Conservation (phyloP, 1,140 invertebrate species). For the Lepidurus couesii region DNA sequence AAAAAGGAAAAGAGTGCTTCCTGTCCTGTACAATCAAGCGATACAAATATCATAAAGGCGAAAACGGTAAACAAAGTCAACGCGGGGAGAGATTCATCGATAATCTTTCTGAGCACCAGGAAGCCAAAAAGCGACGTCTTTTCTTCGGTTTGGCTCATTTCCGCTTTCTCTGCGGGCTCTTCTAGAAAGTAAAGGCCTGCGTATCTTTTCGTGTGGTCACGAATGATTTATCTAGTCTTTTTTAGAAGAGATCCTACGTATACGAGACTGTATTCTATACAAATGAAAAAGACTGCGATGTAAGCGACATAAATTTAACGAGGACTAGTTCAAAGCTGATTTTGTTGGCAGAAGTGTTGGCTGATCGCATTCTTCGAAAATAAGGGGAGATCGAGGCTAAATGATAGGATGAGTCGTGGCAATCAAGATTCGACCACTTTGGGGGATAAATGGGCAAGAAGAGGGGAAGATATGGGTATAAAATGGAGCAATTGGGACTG, state of each 20-base stretch:
- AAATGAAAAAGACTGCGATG: too few relatives aligned
- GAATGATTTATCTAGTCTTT: background rate
- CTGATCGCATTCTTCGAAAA: too few relatives aligned
- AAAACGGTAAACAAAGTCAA: background rate
- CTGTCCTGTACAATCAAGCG: background rate
- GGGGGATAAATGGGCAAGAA: background rate
- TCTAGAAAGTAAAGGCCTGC: background rate
- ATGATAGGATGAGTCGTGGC: too few relatives aligned
- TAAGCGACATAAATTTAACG: too few relatives aligned
- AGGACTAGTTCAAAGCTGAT: too few relatives aligned
- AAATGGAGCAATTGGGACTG: background rate
- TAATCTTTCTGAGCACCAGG: background rate
- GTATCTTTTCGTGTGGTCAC: background rate
- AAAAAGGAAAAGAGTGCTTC: constrained; percentile 8
- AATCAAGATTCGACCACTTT: too few relatives aligned
- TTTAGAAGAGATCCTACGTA: background rate
- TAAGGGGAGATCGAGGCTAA: too few relatives aligned
- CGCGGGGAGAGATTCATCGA: background rate
- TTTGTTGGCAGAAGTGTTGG: too few relatives aligned
- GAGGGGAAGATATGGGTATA: background rate
- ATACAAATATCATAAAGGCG: background rate
- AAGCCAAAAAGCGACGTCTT: background rate
- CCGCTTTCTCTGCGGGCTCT: background rate
- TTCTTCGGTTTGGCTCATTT: background rate
- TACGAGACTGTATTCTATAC: too few relatives aligned